Base-by-base conservation (phyloP, 2,888 invertebrate genomes). In the Hyles lineata region DNA sequence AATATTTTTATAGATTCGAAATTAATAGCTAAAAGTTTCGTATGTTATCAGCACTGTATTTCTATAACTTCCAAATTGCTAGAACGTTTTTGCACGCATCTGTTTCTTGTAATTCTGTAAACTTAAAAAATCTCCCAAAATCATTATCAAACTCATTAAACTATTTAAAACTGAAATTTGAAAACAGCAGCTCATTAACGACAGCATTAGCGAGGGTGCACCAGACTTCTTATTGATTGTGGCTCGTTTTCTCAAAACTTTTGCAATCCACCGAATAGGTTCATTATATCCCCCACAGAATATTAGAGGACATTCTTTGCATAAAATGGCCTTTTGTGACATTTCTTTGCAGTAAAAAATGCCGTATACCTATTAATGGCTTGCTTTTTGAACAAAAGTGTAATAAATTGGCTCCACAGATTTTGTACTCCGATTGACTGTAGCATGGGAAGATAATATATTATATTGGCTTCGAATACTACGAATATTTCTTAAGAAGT, bases 181-280 rank as follows among this genome's bases (percentile, higher is more conserved):
- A 5, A 29, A 61, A 55, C 19, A 29, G 8, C 62, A 63, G 35
- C 19, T n/a, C 35, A 63, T n/a, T n/a, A 63, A 19, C 29, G 21
- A 25, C 15, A 11, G 25, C n/a, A 8, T 35, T 63, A 17, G 8
- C 2, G 32, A 35, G 35, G 8, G 17, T 63, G 62, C 62, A 35
- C 35, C 11, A n/a, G 35, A 63, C 9, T 35, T 63, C 9, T 8
- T 32, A 35, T n/a, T 63, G 62, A 63, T 35, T 63, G 62, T n/a
- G n/a, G 3, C 62, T 63, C 62, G n/a, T 63, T 63, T 63, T 19
- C n/a, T 63, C 19, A n/a, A n/a, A 63, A 35, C 21, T 63, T 63
- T n/a, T 35, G 35, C n/a, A 29, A 63, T 35, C 19, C 19, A 3
- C 62, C 62, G n/a, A 63, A 63, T 35, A 32, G 62, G 62, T 63